Evolutionary conservation across 1,140 invertebrate species (phyloP).

Genomic region (Euschistus heros): DNA sequence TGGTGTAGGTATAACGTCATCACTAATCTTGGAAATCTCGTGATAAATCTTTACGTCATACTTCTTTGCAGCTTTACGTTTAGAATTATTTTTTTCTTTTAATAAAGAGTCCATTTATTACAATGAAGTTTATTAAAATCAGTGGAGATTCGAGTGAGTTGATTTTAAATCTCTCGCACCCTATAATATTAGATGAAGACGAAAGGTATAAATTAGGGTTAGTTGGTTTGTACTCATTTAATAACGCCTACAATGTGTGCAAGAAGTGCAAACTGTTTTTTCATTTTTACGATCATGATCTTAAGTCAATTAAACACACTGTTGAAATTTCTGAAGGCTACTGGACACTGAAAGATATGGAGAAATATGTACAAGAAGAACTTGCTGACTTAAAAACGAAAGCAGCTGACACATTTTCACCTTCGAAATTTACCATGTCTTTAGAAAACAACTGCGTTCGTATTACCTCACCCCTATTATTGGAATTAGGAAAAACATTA

Average conservation of each 20-base stretch:
- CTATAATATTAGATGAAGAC: no score
- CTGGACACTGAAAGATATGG: not conserved
- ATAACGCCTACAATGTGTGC: no score
- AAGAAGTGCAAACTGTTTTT: no score
- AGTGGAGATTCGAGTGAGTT: no score
- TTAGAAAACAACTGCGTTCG: not conserved
- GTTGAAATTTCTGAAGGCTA: not conserved
- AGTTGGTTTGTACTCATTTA: not conserved
- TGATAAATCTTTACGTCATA: not conserved
- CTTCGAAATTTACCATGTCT: not conserved
- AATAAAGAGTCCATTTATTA: no score
- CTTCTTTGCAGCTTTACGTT: not conserved
- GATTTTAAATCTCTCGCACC: no score
- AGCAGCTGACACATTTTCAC: not conserved
- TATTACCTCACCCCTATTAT: not conserved
- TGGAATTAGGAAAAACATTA: not conserved
- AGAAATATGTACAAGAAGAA: no score
- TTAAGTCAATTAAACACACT: not conserved
- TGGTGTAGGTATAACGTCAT: no score
- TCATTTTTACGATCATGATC: no score
- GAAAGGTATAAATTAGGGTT: not conserved
- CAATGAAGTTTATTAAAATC: no score
- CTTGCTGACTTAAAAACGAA: not conserved
- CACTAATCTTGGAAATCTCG: no score
- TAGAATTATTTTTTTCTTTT: not conserved